phyloP scores from a whole-genome alignment of 2,888 invertebrate species.

The Cephus nigrinus region DNA sequence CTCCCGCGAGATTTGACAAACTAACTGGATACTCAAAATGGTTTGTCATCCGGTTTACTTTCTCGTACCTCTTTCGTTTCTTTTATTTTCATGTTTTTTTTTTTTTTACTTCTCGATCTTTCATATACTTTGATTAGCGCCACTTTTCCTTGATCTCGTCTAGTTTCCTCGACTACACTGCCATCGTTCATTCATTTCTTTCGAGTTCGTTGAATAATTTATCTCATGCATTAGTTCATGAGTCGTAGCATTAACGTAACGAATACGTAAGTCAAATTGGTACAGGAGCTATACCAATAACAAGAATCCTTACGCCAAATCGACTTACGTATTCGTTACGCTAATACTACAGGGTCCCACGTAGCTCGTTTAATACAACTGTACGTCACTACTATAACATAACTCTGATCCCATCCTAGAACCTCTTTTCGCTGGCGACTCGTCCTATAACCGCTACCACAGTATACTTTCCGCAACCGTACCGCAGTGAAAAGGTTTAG shows the following conservation, averaged over 20 bases:
- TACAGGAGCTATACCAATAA: too few relatives aligned
- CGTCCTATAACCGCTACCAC: neutral
- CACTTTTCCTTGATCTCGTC: neutral
- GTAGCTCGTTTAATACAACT: neutral
- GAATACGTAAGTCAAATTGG: too few relatives aligned
- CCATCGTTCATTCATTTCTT: neutral
- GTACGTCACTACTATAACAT: neutral
- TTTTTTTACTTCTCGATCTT: neutral
- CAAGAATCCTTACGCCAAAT: too few relatives aligned
- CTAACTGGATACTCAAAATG: conserved; percentile 35
- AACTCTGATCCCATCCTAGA: neutral
- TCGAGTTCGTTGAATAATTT: neutral
- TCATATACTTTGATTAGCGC: neutral
- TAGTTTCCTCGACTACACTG: neutral
- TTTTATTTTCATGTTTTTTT: neutral
- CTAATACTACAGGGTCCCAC: neutral
- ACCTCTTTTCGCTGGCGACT: neutral
- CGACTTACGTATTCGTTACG: too few relatives aligned
- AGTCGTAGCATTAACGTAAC: too few relatives aligned
- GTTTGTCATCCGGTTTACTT: conserved; percentile 16
- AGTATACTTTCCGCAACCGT: neutral
- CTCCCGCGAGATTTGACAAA: conserved; percentile 27
- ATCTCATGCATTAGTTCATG: neutral
- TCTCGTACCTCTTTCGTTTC: neutral
- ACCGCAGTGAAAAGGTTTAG: neutral